Evolutionary conservation across 2,888 invertebrate species (phyloP).

Genomic region (Heliconius charithonia): DNA sequence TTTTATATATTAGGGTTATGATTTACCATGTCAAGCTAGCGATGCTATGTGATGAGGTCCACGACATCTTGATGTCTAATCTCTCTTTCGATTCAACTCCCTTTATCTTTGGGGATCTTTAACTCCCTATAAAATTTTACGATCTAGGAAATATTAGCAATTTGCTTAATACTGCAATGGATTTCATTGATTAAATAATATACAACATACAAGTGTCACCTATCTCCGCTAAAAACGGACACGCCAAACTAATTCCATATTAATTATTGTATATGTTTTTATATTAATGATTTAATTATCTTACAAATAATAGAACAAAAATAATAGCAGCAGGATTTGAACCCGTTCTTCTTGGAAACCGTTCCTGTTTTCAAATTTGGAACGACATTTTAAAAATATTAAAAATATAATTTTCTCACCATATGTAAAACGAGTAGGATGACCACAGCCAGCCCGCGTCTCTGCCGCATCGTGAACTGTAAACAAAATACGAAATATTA

Average conservation of each 20-base stretch:
- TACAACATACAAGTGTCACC: neutral
- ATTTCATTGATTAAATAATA: neutral
- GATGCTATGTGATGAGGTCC: too few relatives aligned
- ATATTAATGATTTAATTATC: too few relatives aligned
- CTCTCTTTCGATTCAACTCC: too few relatives aligned
- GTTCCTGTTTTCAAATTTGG: neutral
- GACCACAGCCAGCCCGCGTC: slow-evolving; percentile 69
- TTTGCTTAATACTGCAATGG: neutral
- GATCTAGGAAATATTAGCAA: neutral
- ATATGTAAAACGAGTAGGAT: slow-evolving; percentile 76
- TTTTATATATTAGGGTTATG: too few relatives aligned
- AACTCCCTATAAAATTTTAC: neutral
- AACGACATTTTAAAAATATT: too few relatives aligned
- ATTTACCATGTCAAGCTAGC: too few relatives aligned
- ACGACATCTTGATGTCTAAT: too few relatives aligned
- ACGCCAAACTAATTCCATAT: too few relatives aligned
- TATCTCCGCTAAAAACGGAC: neutral
- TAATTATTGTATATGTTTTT: too few relatives aligned
- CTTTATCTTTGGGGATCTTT: too few relatives aligned
- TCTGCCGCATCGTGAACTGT: slow-evolving; percentile 76
- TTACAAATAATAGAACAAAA: too few relatives aligned
- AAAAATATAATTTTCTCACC: slow-evolving; percentile 59
- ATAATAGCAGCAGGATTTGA: neutral
- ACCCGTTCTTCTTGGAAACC: neutral
- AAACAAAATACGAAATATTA: slow-evolving; percentile 61